Evolutionary conservation across 2,113 vertebrate species (phyloP).

Genomic region (Onychorhynchus coronatus): DNA sequence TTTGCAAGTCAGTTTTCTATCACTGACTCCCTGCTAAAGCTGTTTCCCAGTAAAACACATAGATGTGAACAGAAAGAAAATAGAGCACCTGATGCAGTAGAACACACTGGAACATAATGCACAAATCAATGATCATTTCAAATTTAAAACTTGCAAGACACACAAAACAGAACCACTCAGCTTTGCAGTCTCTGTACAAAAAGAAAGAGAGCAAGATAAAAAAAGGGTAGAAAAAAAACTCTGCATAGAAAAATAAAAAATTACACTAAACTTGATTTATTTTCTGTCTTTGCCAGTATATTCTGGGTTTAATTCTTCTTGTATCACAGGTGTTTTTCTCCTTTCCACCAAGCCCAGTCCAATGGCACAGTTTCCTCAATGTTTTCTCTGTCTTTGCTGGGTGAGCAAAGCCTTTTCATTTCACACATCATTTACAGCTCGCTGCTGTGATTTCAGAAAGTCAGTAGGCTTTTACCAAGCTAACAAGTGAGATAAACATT

Average conservation of each 20-base stretch:
- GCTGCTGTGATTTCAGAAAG: conserved; percentile 73
- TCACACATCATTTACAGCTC: conserved; percentile 80
- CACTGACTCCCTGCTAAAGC: background rate
- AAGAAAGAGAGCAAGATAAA: background rate
- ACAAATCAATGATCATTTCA: conserved; percentile 34
- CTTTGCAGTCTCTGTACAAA: background rate
- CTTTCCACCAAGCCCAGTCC: background rate
- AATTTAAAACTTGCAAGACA: conserved; percentile 28
- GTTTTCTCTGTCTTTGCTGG: conserved; percentile 56
- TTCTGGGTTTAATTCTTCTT: background rate
- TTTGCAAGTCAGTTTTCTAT: conserved; percentile 21
- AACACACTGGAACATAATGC: conserved; percentile 1
- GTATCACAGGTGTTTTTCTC: background rate
- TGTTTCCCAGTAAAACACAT: background rate
- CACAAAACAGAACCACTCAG: background rate
- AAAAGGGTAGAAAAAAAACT: background rate
- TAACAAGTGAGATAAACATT: conserved; percentile 79
- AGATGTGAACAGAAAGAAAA: conserved; percentile 23
- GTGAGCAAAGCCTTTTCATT: conserved; percentile 76
- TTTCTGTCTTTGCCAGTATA: background rate
- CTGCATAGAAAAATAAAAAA: background rate
- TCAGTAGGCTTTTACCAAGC: conserved; percentile 71
- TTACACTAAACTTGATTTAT: background rate
- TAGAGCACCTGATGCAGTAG: background rate
- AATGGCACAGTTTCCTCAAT: conserved; percentile 42